Percentiles rank a stretch among this genome's conserved stretches.
phyloP scores from a whole-genome alignment of 1,140 invertebrate genomes.

The Heliconius nattereri region DNA sequence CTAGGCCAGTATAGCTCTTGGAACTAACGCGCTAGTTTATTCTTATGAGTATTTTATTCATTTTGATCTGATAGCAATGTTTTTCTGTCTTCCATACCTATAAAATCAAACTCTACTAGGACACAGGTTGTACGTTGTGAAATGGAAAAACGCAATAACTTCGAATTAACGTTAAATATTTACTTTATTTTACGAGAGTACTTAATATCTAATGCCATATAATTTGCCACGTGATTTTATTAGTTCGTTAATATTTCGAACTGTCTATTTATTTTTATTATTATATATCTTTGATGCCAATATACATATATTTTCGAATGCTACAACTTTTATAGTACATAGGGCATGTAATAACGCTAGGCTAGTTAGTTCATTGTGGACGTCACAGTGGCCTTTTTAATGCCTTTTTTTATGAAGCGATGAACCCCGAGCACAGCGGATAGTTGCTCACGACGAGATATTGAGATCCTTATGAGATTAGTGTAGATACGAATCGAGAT shows the following conservation, averaged over 20 bases:
- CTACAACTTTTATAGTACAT: constrained; percentile 52
- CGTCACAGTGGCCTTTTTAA: constrained; percentile 73
- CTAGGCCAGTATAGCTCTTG: constrained; percentile 65
- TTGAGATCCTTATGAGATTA: constrained; percentile 45
- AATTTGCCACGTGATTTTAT: constrained; percentile 76
- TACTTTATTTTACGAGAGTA: constrained; percentile 60
- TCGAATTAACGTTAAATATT: constrained; percentile 43
- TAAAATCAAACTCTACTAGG: constrained; percentile 32
- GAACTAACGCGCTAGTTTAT: constrained; percentile 61
- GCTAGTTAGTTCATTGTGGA: constrained; percentile 75
- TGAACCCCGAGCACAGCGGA: constrained; percentile 52
- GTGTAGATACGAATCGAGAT: constrained; percentile 31
- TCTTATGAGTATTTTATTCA: constrained; percentile 56
- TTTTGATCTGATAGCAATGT: constrained; percentile 78
- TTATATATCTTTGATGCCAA: constrained; percentile 58
- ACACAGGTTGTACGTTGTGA: constrained; percentile 10
- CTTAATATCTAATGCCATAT: constrained; percentile 81
- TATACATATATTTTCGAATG: constrained; percentile 53
- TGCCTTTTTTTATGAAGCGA: constrained; percentile 71
- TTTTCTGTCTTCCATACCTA: constrained; percentile 78
- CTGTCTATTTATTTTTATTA: constrained; percentile 72
- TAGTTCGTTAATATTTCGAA: constrained; percentile 76
- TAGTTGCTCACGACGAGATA: constrained; percentile 39
- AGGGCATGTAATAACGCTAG: constrained; percentile 72
- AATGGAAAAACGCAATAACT: constrained; percentile 38